These are phyloP conservation scores for Limnephilus lunatus DNA, from an alignment of 2,888 invertebrate species.

Conservation along the genomic window DNA sequence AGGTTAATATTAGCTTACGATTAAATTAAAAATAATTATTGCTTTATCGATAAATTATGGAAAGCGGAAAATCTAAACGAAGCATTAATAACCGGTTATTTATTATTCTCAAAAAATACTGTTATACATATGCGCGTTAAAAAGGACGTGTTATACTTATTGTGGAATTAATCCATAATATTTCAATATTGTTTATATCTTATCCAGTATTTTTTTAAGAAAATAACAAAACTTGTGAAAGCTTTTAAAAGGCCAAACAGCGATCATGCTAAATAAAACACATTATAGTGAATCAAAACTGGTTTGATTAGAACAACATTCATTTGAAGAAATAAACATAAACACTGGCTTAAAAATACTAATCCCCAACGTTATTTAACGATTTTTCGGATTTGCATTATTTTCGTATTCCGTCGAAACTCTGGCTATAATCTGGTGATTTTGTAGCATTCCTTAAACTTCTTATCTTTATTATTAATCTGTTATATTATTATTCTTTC, in stretches of 20 bases:
- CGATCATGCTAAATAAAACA: background rate
- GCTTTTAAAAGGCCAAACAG: background rate
- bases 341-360: background rate
- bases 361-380: background rate
- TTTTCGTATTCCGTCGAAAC: background rate
- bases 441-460: background rate
- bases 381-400: background rate
- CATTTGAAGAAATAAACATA: background rate
- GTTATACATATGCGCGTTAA: background rate
- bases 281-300: background rate
- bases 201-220: background rate
- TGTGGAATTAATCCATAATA: background rate
- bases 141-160: background rate
- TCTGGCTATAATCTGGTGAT: background rate
- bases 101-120: background rate
- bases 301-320: constrained; percentile 2
- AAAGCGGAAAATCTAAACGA: background rate
- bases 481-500: too few species aligned
- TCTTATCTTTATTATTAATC: background rate
- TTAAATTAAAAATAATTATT: background rate
- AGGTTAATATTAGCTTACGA: background rate
- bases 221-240: background rate
- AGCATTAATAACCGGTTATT: background rate
- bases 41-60: background rate
- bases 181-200: background rate